Percentiles rank a stretch among this genome's conserved stretches.
Evolutionary conservation across 2,888 invertebrate genomes (phyloP).

Genomic region (Theodoxus fluviatilis): DNA sequence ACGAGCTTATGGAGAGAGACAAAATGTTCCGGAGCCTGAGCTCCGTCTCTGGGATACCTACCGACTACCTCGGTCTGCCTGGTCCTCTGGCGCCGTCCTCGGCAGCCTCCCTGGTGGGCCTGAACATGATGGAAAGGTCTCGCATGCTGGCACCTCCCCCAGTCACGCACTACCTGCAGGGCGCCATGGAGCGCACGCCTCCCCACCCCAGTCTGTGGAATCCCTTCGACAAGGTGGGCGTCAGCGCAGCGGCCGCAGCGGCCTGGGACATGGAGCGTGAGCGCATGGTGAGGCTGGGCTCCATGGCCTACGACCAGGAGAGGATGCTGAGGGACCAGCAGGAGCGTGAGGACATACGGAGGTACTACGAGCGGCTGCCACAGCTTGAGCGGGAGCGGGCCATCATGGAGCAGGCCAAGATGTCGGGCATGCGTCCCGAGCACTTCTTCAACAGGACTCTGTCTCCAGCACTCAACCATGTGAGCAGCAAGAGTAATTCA

Average conservation of each 20-base stretch:
- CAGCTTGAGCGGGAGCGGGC: constrained; percentile 37
- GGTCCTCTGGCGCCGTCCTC: constrained; percentile 27
- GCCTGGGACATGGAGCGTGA: constrained; percentile 47
- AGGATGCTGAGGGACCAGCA: constrained; percentile 27
- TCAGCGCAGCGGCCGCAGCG: too few relatives aligned
- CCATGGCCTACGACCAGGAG: constrained; percentile 39
- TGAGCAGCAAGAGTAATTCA: constrained; percentile 44
- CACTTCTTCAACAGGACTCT: constrained; percentile 1
- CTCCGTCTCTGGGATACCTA: constrained; percentile 23
- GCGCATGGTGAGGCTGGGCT: constrained; percentile 39
- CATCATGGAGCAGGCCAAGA: too few relatives aligned
- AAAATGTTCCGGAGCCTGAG: constrained; percentile 31
- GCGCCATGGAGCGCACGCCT: constrained; percentile 41
- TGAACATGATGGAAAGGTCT: constrained; percentile 45
- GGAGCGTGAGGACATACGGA: constrained; percentile 36
- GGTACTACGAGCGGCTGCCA: constrained; percentile 48
- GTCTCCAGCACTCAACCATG: constrained; percentile 3
- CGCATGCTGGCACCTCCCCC: constrained; percentile 42
- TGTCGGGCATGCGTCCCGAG: too few relatives aligned
- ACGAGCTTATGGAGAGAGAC: constrained; percentile 35
- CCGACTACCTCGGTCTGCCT: constrained; percentile 35
- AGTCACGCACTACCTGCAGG: constrained; percentile 32
- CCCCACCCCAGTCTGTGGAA: constrained; percentile 47
- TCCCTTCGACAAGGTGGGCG: constrained; percentile 46
- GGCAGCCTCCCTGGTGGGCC: constrained; percentile 24